These are phyloP conservation scores for Hemicrepidius hirtus DNA, from an alignment of 2,888 invertebrate species.

Conservation along the genomic window DNA sequence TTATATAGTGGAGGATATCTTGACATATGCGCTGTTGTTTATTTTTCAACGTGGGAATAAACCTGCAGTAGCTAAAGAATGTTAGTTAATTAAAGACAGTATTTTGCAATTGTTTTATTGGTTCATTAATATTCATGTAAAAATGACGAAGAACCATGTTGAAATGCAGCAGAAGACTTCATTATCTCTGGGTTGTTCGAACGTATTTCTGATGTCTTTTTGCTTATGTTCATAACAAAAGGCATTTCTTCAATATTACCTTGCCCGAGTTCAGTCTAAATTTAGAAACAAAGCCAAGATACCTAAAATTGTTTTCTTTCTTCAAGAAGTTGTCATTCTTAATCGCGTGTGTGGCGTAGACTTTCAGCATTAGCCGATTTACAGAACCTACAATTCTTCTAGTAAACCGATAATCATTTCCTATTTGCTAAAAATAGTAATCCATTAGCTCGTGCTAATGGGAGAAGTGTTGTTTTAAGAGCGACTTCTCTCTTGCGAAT, in stretches of 20 bases:
- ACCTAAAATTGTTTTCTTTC: neutral
- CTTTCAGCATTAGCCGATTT: slow-evolving; percentile 11
- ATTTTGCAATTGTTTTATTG: slow-evolving; percentile 48
- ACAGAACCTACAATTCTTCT: slow-evolving; percentile 22
- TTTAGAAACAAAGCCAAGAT: neutral
- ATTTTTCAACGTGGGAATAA: slow-evolving; percentile 51
- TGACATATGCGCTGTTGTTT: slow-evolving; percentile 50
- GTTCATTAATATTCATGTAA: slow-evolving; percentile 47
- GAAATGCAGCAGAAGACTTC: slow-evolving; percentile 33
- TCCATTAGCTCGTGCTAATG: slow-evolving; percentile 72
- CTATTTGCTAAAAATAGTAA: slow-evolving; percentile 67
- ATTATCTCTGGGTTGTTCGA: slow-evolving; percentile 14
- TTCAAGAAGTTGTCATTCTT: neutral
- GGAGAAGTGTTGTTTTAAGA: slow-evolving; percentile 69
- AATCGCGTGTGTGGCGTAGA: slow-evolving; percentile 3
- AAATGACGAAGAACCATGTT: slow-evolving; percentile 34
- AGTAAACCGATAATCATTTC: slow-evolving; percentile 37
- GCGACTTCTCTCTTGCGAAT: slow-evolving; percentile 67
- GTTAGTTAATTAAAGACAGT: slow-evolving; percentile 55
- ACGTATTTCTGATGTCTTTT: neutral
- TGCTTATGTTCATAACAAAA: neutral
- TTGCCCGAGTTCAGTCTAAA: neutral
- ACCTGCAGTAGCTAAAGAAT: slow-evolving; percentile 52
- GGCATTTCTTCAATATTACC: neutral
- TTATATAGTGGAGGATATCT: slow-evolving; percentile 60